Evolutionary conservation across 1,140 invertebrate species (phyloP), one percentile per base, ranked within the genome.

Genomic region (Pseudomyrmex pallidus): DNA sequence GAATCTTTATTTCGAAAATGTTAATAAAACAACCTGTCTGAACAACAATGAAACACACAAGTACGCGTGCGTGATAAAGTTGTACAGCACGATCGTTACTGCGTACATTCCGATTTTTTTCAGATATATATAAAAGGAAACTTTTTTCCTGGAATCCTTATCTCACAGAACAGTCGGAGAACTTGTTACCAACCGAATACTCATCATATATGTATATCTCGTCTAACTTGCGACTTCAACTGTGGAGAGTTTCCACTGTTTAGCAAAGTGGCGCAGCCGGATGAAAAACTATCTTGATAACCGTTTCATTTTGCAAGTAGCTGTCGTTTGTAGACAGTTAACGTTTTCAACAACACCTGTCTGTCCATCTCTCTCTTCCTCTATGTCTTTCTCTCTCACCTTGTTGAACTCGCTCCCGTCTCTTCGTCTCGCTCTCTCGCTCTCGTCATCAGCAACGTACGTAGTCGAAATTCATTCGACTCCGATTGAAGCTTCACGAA

Each of bases 111-210:
- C n/a, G 22, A 57, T 72, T 12, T 44, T 22, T 35, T 15, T 3
- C 35, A 15, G 2, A 46, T 4, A 12, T 20, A 54, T 2, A 7
- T 46, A 46, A 10, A 10, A 17, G 8, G 10, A 59, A 59, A 22
- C 25, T 4, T 46, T 17, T 72, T 61, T 61, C 20, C 77, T 20
- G 57, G n/a, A 44, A 57, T 62, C 9, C 46, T 46, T 74, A 67
- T 82, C 72, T 54, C 22, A 4, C 13, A 7, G 46, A 74, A 82
- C 48, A 73, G 63, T 82, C 78, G 17, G 15, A 2, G 50, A 63
- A 15, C 66, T 35, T 61, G 76, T 80, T 80, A 48, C 66, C 76
- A 62, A 80, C 76, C 56, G 54, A 72, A 20, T 57, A 52, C 35
- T 46, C 20, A 74, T 25, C 59, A 35, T 35, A 7, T 7, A 35